Evolutionary conservation across 2,113 vertebrate genomes (phyloP), one percentile per base, ranked within the genome.

Genomic region (Podocnemis expansa): DNA sequence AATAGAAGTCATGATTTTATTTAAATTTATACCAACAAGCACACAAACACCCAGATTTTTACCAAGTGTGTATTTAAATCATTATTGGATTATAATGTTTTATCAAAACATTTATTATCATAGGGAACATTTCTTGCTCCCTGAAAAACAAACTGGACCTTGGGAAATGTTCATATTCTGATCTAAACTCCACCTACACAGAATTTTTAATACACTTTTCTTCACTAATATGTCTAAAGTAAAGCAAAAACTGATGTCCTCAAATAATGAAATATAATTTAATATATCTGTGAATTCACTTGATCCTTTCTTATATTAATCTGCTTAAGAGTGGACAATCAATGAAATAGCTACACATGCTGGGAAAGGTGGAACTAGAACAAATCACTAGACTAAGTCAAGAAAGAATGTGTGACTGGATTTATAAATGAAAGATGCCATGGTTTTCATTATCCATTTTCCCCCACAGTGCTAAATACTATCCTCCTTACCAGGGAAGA

Each of bases 261-360:
- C 54, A 14, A 14, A 52, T 29, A 89, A 73, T 8, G 34, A 25
- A 6, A 0, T 27, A 70, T 25, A 41, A 90, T 58, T 94, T 90
- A 45, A 87, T 55, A 89, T 92, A 80, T 47, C 31, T 95, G 79
- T 83, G 58, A 96, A 84, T 13, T 78, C 82, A 82, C 88, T 76
- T 85, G 6, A 85, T 91, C 88, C 63, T 51, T 56, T 45, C 27
- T 58, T 55, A 47, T 6, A 51, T 6, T 67, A 67, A 86, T 91
- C 78, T 89, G 78, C 21, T 25, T 55, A 78, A 29, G 60, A 41
- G 1, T 19, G 49, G 10, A 58, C 56, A 84, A 78, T 80, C 19
- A 7, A 0, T 10, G n/a, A 1, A 22, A 75, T 4, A 54, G 24
- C 11, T 80, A 52, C n/a, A 81, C 27, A 34, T 5, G 2, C 8